phyloP scores from a whole-genome alignment of 64 coral and sea anemone species.

The Porites lutea region DNA sequence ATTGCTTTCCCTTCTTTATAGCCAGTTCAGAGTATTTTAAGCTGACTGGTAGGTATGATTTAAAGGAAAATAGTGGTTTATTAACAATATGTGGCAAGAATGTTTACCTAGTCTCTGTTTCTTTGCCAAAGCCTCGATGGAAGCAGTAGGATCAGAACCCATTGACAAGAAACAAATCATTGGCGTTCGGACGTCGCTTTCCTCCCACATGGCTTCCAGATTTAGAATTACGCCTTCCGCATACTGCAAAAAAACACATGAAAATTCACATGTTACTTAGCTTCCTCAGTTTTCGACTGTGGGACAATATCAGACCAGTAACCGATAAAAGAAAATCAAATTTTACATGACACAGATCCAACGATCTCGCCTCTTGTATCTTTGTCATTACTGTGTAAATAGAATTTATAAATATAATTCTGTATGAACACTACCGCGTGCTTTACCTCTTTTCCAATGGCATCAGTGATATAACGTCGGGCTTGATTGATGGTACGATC shows the following conservation, averaged over 20 bases:
- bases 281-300: too few relatives aligned
- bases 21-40: too few relatives aligned
- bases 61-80: too few relatives aligned
- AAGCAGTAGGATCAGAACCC: slow-evolving; percentile 98
- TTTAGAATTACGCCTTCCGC: slow-evolving; percentile 97
- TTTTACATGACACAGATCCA: too few relatives aligned
- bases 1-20: too few relatives aligned
- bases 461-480: slow-evolving; percentile 90
- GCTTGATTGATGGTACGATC: slow-evolving; percentile 97
- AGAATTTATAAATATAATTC: too few relatives aligned
- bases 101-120: slow-evolving; percentile 84
- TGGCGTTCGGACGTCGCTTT: slow-evolving; percentile 86
- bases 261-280: neutral
- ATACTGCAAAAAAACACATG: slow-evolving; percentile 54
- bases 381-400: too few relatives aligned
- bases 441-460: slow-evolving; percentile 91
- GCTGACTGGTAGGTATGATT: too few relatives aligned
- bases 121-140: slow-evolving; percentile 93
- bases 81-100: neutral
- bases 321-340: too few relatives aligned
- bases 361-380: too few relatives aligned
- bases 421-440: too few relatives aligned
- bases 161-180: slow-evolving; percentile 99
- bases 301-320: too few relatives aligned
- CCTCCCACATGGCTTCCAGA: slow-evolving; percentile 98